A percentile compares a stretch with the other conserved stretches of the same genome.
Conservation (phyloP, 2,113 vertebrate species). For the Campylomormyrus tamandua region DNA sequence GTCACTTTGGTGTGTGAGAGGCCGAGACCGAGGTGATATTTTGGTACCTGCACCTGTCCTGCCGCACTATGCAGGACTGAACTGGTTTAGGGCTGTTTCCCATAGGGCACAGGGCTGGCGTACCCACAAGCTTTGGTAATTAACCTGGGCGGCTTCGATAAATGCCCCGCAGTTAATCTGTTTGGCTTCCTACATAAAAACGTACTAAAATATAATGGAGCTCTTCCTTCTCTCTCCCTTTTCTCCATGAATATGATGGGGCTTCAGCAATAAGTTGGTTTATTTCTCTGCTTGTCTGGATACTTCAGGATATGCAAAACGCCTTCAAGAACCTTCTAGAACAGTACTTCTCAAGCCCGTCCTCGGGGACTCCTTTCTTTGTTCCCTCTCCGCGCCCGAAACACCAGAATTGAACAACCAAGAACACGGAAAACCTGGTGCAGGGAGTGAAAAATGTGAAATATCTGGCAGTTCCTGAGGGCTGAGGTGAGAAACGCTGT, state of each 20-base stretch:
- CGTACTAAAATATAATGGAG: background rate
- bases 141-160: background rate
- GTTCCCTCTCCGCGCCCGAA: background rate
- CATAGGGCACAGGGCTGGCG: background rate
- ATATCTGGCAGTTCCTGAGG: background rate
- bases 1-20: background rate
- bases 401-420: background rate
- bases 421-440: background rate
- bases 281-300: background rate
- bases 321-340: background rate
- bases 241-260: background rate
- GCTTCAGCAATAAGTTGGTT: background rate
- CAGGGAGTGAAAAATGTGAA: background rate
- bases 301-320: background rate
- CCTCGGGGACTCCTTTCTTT: background rate
- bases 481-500: background rate
- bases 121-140: background rate
- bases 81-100: background rate
- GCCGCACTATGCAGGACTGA: background rate
- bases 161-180: background rate
- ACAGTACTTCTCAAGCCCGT: background rate
- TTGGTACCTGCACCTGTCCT: background rate
- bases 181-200: background rate
- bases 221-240: background rate
- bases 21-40: background rate